Base-by-base conservation (phyloP, 2,113 vertebrate genomes). In the Tautogolabrus adspersus region DNA sequence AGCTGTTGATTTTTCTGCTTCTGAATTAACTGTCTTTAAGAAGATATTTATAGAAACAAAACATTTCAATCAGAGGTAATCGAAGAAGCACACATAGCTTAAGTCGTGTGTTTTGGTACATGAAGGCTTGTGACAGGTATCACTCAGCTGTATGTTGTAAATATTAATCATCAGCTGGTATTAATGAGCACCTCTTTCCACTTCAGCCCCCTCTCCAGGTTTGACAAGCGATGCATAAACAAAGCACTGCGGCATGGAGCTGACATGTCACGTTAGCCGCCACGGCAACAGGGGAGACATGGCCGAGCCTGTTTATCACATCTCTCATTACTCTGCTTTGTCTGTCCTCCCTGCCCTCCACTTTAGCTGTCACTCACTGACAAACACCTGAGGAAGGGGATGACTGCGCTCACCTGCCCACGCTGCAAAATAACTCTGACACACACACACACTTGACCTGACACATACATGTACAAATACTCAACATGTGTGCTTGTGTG, bases 351-450 rank as follows among this genome's bases (percentile, higher is more conserved):
- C 57, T 30, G 54, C 51, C 47, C 81, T 62, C 72, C 55, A 59
- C 75, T 85, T 79, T 70, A 89, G 55, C 84, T 87, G 91, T 90
- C 88, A 88, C 1, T 87, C 85, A 88, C 30, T n/a, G 63, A 44
- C 68, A 44, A 44, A 75, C 18, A 54, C 83, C 83, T 10, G 26
- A 57, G 76, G 76, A 81, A 8, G 81, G 61, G 58, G 34, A 44
- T 8, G 68, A 51, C 46, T 62, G 57, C 42, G 2, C 58, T 70
- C 58, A 81, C 63, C 61, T 60, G 55, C 40, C 21, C 58, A 26
- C 26, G 13, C 65, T 15, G 34, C 18, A 30, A 21, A 26, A 21
- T 15, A 56, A 60, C 63, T 10, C 42, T 1, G 21, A 62, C 47
- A 34, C 64, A 30, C 23, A 56, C 69, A n/a, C 26, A 26, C 26